Base-by-base conservation (phyloP, 1,140 invertebrate genomes). In the Parasteatoda tepidariorum region DNA sequence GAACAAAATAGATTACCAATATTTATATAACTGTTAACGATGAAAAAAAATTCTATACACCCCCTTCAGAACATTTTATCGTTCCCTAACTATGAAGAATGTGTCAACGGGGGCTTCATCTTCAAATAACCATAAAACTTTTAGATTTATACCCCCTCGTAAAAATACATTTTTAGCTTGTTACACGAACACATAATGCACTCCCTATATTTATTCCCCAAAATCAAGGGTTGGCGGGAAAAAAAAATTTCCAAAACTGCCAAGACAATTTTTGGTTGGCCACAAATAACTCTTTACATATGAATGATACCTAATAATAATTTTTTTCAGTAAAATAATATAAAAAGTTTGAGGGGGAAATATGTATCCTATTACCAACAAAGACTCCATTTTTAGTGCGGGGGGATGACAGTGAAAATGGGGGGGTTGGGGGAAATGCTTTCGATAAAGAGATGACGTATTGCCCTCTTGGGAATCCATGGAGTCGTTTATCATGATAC, bases 221-320 rank as follows among this genome's bases (percentile, higher is more conserved):
- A 48, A 48, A 13, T 48, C 38, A 48, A 22, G n/a, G 57, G 57
- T 9, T n/a, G 24, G 57, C n/a, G n/a, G 57, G 5, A 59, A 31
- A 64, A 26, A 64, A 64, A 26, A 15, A 31, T 1, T 30, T 3
- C 4, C 11, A 54, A 64, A 41, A 41, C 57, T 28, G 73, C 57
- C 18, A 1, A 33, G 33, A 62, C 73, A 30, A 48, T 61, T 30
- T 64, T 18, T 11, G 73, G 71, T 61, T 41, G 34, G 57, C 73
- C 73, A 64, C 73, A 75, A 75, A 75, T 64, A 24, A 55, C 59
- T 75, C 73, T 75, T 75, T 75, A 75, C 48, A 26, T 75, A 75
- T 75, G 73, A 75, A 48, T 75, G 59, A 75, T 75, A 64, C 41
- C 73, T 59, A 75, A 75, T 75, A 75, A 75, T 74, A 57, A 59